Evolutionary conservation across 2,888 invertebrate genomes (phyloP), one percentile per base, ranked within the genome.

Genomic region (Cryptophagus acutangulus): DNA sequence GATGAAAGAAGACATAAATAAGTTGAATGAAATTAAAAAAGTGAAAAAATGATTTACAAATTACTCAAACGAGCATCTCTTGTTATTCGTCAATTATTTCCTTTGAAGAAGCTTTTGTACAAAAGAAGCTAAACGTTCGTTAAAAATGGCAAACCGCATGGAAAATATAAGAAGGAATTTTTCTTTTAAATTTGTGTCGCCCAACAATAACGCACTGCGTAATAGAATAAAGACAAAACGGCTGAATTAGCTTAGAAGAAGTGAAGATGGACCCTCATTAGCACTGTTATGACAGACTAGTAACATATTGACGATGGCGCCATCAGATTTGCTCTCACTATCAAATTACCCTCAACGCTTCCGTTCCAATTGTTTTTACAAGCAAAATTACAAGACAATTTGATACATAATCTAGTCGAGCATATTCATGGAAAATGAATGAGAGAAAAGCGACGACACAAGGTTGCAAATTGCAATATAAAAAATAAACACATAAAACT

Each of bases 261-360:
- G n/a, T n/a, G n/a, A n/a, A n/a, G n/a, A 31, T 31, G 15, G 15
- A 31, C 31, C 47, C 49, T 53, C 53, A 53, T 53, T 53, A 51
- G 52, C 52, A 47, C 45, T 52, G 52, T 54, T 52, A 54, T 54
- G 52, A 51, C 53, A 53, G 46, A 45, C 43, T 37, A 48, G 43
- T 45, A 40, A 51, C 48, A 46, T 43, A 43, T 46, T 47, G 40
- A 37, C 44, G 37, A 36, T 46, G 48, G 51, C 54, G 54, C 54
- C 54, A 50, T 38, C 29, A n/a, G n/a, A 43, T 43, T 43, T 42
- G 36, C 36, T 33, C 25, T 31, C 29, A 31, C 5, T 31, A 31
- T 31, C 31, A n/a, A 16, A 31, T 31, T 31, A 15, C 31, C 14
- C n/a, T n/a, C n/a, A 12, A 16, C 8, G 31, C 31, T 31, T 31